Evolutionary conservation across 2,113 vertebrate genomes (phyloP), one percentile per base, ranked within the genome.

Genomic region (Heterocephalus glaber): DNA sequence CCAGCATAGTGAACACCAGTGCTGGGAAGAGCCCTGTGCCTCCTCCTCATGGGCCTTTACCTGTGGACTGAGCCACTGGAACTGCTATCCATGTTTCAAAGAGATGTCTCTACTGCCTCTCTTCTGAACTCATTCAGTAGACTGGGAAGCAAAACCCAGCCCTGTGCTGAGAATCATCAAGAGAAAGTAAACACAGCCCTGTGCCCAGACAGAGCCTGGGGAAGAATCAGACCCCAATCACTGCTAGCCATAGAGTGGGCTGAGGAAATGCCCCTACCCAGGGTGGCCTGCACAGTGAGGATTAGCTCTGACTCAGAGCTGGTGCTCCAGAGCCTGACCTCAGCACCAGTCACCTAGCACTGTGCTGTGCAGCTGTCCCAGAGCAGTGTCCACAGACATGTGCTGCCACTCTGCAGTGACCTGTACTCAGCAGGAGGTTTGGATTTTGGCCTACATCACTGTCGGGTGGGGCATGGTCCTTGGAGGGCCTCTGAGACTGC

Each of bases 271-370:
- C n/a, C n/a, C 19, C 8, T n/a, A 22, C 14, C 68, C 33, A n/a
- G 7, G 65, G 65, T 2, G 14, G 13, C 33, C 65, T 33, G 65
- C 14, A 7, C 13, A 35, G 5, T 66, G 65, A 66, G 65, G 17
- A 35, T 35, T 6, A 66, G 33, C 5, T 66, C 30, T 66, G 33
- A 66, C 33, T 33, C 63, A 33, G 30, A 65, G 14, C 1, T 33
- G 63, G 5, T 65, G 63, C 63, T 35, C 8, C 66, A 70, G n/a
- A 38, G 68, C 20, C 19, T 72, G 10, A 41, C 19, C 5, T 41
- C 38, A 38, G 9, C 20, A 24, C 20, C 68, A 12, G 1, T 4
- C 3, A 4, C n/a, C 38, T 41, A 24, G 41, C 4, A 1, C 8
- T 72, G 20, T 11, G 10, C 10, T 7, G 41, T 41, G 8, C 35